phyloP scores from a whole-genome alignment of 1,140 invertebrate species.

The Wiebesia pumilae region DNA sequence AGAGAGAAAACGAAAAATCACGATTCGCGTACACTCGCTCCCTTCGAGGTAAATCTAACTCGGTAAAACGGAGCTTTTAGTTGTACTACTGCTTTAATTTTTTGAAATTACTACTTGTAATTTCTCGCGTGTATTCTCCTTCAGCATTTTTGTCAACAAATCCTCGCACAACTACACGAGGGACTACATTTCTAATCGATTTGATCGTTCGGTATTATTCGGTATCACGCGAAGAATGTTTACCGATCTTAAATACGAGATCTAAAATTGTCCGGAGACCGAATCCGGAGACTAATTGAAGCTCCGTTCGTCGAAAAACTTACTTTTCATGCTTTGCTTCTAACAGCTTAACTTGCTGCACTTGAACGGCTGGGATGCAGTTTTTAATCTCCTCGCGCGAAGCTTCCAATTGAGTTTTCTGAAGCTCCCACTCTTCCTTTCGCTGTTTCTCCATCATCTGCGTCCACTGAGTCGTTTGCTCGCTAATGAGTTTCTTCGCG shows the following conservation, averaged over 20 bases:
- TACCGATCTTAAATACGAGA: not conserved
- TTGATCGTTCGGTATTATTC: not conserved
- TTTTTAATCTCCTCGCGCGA: constrained; percentile 91
- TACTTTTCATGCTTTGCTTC: constrained; percentile 93
- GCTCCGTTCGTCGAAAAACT: constrained; percentile 48
- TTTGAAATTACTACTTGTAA: no score
- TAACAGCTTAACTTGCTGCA: constrained; percentile 92
- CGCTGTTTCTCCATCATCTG: constrained; percentile 92
- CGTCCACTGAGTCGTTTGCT: constrained; percentile 96
- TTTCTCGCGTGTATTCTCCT: no score
- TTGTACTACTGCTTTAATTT: no score
- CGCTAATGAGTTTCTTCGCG: constrained; percentile 87
- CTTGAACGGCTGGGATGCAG: constrained; percentile 91
- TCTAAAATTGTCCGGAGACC: not conserved
- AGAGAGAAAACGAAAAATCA: constrained; percentile 54
- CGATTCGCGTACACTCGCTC: not conserved
- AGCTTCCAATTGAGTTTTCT: constrained; percentile 87
- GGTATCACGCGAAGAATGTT: not conserved
- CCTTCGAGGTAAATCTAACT: not conserved
- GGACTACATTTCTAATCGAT: not conserved
- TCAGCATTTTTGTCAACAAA: no score
- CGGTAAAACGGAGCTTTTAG: no score
- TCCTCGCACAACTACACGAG: no score
- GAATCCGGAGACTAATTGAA: not conserved
- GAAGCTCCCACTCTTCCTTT: constrained; percentile 92